Conservation (phyloP, 2,888 invertebrate species). For the Phania funesta region DNA sequence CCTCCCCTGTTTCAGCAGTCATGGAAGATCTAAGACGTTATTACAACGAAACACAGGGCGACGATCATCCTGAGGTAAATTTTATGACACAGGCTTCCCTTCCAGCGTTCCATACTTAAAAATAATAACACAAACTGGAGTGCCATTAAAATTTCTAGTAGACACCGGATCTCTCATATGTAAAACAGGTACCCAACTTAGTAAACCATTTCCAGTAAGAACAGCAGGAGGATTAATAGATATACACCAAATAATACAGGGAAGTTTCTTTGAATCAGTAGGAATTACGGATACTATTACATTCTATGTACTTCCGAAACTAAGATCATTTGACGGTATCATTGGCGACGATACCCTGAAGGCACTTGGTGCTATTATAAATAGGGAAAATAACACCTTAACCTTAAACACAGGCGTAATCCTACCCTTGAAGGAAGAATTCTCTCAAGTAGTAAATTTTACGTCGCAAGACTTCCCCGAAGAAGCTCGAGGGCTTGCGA, state of each 20-base stretch:
- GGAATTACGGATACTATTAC: neutral
- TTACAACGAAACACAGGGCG: neutral
- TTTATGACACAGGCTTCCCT: conserved; percentile 26
- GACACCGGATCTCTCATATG: neutral
- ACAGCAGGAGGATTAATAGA: neutral
- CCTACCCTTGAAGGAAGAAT: neutral
- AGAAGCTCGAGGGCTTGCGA: neutral
- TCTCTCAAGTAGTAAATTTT: neutral
- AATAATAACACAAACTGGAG: neutral
- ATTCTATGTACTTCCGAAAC: neutral
- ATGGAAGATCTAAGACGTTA: neutral
- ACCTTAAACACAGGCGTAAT: neutral
- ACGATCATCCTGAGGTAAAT: neutral
- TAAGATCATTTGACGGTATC: neutral
- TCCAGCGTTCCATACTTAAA: conserved; percentile 16
- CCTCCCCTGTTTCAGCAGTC: neutral
- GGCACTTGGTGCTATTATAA: neutral
- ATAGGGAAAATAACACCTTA: neutral
- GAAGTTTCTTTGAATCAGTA: neutral
- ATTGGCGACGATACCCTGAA: conserved; percentile 5
- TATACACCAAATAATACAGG: neutral
- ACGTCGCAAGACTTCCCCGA: neutral
- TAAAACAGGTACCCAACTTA: neutral
- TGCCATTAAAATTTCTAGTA: conserved; percentile 28
- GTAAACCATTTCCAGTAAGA: neutral